phyloP scores from a whole-genome alignment of 35 echinoderm and acorn worm genomes.

The Apostichopus parvimensis region DNA sequence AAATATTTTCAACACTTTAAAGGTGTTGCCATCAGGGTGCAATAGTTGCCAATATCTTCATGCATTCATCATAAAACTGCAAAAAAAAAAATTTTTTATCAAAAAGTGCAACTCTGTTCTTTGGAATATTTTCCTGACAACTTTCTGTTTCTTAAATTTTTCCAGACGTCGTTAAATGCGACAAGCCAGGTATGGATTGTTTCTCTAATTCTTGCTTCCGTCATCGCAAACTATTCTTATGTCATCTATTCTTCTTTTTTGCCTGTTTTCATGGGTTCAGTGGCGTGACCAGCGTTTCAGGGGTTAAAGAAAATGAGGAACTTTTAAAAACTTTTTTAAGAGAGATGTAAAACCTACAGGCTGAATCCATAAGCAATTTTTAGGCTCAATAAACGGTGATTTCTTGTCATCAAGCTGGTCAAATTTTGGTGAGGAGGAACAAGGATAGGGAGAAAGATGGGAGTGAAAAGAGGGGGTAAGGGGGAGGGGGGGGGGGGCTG shows the following conservation, averaged over 20 bases:
- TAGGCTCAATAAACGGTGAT: no score
- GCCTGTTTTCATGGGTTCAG: not conserved
- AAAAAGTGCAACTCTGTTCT: not conserved
- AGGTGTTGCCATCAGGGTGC: no score
- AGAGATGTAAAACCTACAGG: no score
- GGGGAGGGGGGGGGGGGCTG: not conserved
- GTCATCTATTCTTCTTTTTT: not conserved
- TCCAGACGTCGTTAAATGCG: not conserved
- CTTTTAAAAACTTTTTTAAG: no score
- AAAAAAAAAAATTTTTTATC: no score
- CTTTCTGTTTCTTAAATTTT: constrained; percentile 7
- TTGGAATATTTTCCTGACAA: not conserved
- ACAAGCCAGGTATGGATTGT: not conserved
- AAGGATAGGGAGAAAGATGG: no score
- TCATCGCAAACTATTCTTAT: constrained; percentile 3
- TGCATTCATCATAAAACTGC: not conserved
- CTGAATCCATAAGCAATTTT: no score
- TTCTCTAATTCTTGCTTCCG: not conserved
- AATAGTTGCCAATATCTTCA: no score
- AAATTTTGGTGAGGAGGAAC: no score
- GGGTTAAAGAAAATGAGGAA: not conserved
- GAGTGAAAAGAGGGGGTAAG: no score
- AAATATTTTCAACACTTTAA: no score
- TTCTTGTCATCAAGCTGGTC: no score
- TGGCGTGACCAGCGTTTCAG: not conserved